These are phyloP conservation scores for Drosophila punjabiensis DNA, from an alignment of 1,140 invertebrate species.

Conservation along the genomic window DNA sequence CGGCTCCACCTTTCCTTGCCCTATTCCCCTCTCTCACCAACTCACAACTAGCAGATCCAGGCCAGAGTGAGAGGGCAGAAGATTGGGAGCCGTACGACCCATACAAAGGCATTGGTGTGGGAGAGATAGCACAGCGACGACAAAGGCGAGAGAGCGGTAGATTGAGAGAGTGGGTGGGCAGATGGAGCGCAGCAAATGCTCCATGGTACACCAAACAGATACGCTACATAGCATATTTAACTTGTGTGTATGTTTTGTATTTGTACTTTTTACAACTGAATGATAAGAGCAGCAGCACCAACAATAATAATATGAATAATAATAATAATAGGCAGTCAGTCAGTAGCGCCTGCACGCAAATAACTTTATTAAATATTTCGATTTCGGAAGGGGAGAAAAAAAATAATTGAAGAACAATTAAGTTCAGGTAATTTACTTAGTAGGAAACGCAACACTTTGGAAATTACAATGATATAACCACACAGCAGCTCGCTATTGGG, in stretches of 20 bases:
- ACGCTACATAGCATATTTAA: slow-evolving; percentile 23
- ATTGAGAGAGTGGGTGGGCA: slow-evolving; percentile 8
- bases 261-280: slow-evolving; percentile 56
- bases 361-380: slow-evolving; percentile 56
- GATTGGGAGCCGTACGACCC: slow-evolving; percentile 34
- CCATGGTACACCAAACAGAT: slow-evolving; percentile 4
- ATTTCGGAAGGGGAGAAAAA: slow-evolving; percentile 26
- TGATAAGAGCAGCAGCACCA: slow-evolving; percentile 51
- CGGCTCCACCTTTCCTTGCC: not conserved
- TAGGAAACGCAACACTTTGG: slow-evolving; percentile 26
- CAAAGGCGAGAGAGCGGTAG: slow-evolving; percentile 38
- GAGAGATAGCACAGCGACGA: slow-evolving; percentile 39
- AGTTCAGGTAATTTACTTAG: slow-evolving; percentile 5
- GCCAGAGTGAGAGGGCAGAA: slow-evolving; percentile 38
- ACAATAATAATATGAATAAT: slow-evolving; percentile 31
- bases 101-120: slow-evolving; percentile 29
- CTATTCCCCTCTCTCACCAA: not conserved
- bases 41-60: slow-evolving; percentile 1
- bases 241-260: slow-evolving; percentile 31
- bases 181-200: not conserved
- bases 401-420: slow-evolving; percentile 45
- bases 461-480: slow-evolving; percentile 22
- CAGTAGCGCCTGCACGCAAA: slow-evolving; percentile 61
- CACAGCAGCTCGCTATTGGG: slow-evolving; percentile 2
- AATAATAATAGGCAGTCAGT: slow-evolving; percentile 34